phyloP scores from a whole-genome alignment of 2,888 invertebrate species.

The Frankliniella fusca region DNA sequence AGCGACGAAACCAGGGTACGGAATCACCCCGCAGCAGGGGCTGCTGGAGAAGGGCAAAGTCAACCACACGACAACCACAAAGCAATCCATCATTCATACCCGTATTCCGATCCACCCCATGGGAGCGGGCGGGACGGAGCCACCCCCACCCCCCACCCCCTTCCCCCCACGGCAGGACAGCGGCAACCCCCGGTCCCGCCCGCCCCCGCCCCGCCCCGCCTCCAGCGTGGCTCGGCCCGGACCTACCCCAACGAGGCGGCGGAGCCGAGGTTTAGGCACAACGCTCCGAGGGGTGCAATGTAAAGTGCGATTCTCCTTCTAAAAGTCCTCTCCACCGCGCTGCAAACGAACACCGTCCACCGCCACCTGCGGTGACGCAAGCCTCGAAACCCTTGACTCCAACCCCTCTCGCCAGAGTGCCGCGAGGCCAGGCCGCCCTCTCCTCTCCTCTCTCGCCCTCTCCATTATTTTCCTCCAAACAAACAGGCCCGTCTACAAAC shows the following conservation, averaged over 20 bases:
- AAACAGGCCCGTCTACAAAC: background rate
- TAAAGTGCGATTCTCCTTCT: background rate
- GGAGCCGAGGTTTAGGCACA: background rate
- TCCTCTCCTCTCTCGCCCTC: background rate
- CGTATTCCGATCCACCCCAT: no score
- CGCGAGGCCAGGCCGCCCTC: conserved; percentile 1
- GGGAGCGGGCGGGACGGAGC: background rate
- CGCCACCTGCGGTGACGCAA: no score
- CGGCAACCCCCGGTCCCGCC: background rate
- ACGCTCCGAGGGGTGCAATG: background rate
- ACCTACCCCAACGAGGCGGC: conserved; percentile 4
- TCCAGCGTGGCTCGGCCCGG: background rate
- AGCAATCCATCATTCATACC: no score
- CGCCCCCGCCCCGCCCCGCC: background rate
- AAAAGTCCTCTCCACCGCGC: no score
- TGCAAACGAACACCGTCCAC: no score
- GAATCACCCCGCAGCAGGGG: no score
- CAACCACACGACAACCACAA: no score
- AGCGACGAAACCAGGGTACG: no score
- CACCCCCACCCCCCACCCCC: background rate
- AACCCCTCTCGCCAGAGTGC: no score
- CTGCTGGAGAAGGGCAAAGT: background rate
- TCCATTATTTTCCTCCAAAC: background rate
- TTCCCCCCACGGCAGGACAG: background rate
- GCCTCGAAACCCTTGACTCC: no score